phyloP scores from a whole-genome alignment of 2,113 vertebrate species.

The Baryphthengus martii region DNA sequence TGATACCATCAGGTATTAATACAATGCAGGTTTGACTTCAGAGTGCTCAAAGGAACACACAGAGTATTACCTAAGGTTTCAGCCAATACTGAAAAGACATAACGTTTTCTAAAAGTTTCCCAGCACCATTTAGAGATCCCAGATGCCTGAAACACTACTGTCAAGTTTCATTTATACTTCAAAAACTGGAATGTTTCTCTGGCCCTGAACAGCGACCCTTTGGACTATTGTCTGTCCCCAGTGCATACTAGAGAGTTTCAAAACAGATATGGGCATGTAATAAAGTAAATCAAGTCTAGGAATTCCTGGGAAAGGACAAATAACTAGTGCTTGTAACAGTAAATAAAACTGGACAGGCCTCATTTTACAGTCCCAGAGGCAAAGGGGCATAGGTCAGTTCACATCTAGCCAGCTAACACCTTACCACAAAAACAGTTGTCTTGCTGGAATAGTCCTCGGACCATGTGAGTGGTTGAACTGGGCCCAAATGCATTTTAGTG shows the following conservation, averaged over 20 bases:
- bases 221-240: background rate
- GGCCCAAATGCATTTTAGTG: background rate
- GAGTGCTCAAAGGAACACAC: background rate
- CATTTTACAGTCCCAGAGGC: background rate
- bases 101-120: background rate
- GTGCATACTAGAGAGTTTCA: background rate
- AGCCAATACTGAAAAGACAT: background rate
- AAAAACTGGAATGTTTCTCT: background rate
- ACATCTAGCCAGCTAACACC: background rate
- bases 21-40: background rate
- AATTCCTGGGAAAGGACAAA: constrained; percentile 22
- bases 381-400: background rate
- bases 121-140: background rate
- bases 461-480: background rate
- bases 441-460: background rate
- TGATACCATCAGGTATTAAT: background rate
- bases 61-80: background rate
- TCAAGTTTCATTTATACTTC: background rate
- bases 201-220: background rate
- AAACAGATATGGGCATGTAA: background rate
- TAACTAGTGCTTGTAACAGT: background rate
- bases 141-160: background rate
- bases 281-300: constrained; percentile 7
- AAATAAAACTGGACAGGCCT: background rate
- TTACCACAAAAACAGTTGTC: background rate